Conservation (phyloP, 1,140 invertebrate species). For the Anastatus disparis region DNA sequence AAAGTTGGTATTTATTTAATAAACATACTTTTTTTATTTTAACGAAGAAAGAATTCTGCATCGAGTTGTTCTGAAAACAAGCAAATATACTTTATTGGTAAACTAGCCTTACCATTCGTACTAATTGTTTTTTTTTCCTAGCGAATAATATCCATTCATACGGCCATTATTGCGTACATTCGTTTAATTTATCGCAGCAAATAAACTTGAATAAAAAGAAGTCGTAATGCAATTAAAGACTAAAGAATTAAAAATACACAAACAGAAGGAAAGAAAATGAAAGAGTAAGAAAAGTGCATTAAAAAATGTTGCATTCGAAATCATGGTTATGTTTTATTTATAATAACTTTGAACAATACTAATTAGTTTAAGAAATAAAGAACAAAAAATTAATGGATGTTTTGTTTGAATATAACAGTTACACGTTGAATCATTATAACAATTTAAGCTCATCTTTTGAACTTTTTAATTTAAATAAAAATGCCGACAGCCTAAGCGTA, state of each 20-base stretch:
- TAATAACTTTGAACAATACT: too few relatives aligned
- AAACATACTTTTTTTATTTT: too few relatives aligned
- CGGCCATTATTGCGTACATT: conserved; percentile 6
- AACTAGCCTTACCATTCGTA: too few relatives aligned
- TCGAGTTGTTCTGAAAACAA: too few relatives aligned
- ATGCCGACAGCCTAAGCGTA: background rate
- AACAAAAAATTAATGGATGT: too few relatives aligned
- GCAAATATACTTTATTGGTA: too few relatives aligned
- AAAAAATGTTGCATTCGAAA: conserved; percentile 14
- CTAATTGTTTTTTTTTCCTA: background rate
- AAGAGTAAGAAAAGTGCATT: too few relatives aligned
- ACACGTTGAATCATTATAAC: too few relatives aligned
- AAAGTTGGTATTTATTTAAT: too few relatives aligned
- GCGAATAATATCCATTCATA: background rate
- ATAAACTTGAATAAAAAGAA: conserved; percentile 3
- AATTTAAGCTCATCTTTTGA: background rate
- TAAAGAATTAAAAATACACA: background rate
- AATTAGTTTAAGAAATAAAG: too few relatives aligned
- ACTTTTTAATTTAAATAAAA: conserved; percentile 32
- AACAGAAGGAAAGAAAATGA: background rate
- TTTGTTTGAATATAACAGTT: too few relatives aligned
- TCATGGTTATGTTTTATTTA: conserved; percentile 14
- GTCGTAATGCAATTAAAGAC: background rate
- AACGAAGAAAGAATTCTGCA: too few relatives aligned
- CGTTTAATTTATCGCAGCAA: conserved; percentile 14